phyloP scores from a whole-genome alignment of 2,113 vertebrate species.

The Eonycteris spelaea region DNA sequence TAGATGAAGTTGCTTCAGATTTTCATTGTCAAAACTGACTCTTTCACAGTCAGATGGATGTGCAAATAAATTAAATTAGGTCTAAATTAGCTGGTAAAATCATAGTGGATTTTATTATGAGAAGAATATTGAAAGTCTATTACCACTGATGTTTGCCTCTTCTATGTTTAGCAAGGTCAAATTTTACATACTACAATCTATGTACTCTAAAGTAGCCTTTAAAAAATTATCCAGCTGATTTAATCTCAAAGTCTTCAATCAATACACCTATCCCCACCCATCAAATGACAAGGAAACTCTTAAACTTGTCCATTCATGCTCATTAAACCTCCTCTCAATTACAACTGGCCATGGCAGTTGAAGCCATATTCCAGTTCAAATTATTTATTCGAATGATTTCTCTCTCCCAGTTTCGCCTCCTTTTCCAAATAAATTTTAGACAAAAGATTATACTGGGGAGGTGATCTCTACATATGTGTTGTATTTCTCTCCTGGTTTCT shows the following conservation, averaged over 20 bases:
- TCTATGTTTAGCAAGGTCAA: not conserved
- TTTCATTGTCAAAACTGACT: slow-evolving; percentile 8
- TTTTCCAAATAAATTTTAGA: not conserved
- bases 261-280: not conserved
- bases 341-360: not conserved
- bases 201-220: not conserved
- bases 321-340: not conserved
- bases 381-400: not conserved
- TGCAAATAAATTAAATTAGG: slow-evolving; percentile 39
- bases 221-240: not conserved
- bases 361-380: not conserved
- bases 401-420: not conserved
- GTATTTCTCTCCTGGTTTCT: not conserved
- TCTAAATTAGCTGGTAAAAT: slow-evolving; percentile 19
- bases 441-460: not conserved
- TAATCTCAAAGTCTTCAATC: not conserved
- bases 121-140: slow-evolving; percentile 10
- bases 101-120: not conserved
- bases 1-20: not conserved
- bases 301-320: not conserved
- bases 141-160: not conserved
- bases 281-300: not conserved
- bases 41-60: not conserved
- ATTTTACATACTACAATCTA: not conserved
- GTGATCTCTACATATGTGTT: not conserved